A percentile compares a stretch with the other conserved stretches of the same genome.
Conservation (phyloP, 2,888 invertebrate species). For the Erebia palarica region DNA sequence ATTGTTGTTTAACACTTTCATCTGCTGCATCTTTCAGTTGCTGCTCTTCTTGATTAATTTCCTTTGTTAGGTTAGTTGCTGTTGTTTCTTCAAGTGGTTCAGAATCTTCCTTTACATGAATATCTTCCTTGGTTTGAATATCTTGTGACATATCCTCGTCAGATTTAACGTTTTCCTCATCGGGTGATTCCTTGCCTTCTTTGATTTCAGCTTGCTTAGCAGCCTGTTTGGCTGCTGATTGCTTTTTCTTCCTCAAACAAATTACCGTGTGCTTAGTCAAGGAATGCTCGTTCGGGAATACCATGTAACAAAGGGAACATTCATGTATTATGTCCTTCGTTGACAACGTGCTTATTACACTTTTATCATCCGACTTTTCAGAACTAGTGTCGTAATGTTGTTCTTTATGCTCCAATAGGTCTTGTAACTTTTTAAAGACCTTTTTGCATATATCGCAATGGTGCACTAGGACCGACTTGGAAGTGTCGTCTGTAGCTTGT, state of each 20-base stretch:
- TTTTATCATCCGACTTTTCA: conserved; percentile 74
- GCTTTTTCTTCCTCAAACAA: conserved; percentile 72
- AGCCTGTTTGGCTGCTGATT: conserved; percentile 54
- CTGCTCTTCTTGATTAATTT: background rate
- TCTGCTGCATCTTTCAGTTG: background rate
- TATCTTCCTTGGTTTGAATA: conserved; percentile 43
- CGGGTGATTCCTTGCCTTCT: conserved; percentile 39
- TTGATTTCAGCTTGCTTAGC: conserved; percentile 46
- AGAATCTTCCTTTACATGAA: conserved; percentile 45
- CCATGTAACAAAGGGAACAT: conserved; percentile 79
- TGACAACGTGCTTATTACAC: conserved; percentile 68
- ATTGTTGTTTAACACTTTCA: background rate
- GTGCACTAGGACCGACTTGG: conserved; percentile 50
- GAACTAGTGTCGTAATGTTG: conserved; percentile 70
- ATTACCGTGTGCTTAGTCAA: conserved; percentile 69
- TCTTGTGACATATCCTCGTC: conserved; percentile 41
- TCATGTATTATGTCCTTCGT: conserved; percentile 79
- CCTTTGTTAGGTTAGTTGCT: background rate
- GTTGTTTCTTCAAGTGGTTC: conserved; percentile 32
- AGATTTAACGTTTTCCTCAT: conserved; percentile 39
- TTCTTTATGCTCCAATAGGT: conserved; percentile 75
- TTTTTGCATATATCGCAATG: conserved; percentile 75
- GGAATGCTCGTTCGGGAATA: conserved; percentile 79
- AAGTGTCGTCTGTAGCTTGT: conserved; percentile 48
- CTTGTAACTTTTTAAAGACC: conserved; percentile 71